A percentile compares a stretch with the other conserved stretches of the same genome.
phyloP scores from a whole-genome alignment of 2,113 vertebrate genomes.

The Phaetusa simplex region DNA sequence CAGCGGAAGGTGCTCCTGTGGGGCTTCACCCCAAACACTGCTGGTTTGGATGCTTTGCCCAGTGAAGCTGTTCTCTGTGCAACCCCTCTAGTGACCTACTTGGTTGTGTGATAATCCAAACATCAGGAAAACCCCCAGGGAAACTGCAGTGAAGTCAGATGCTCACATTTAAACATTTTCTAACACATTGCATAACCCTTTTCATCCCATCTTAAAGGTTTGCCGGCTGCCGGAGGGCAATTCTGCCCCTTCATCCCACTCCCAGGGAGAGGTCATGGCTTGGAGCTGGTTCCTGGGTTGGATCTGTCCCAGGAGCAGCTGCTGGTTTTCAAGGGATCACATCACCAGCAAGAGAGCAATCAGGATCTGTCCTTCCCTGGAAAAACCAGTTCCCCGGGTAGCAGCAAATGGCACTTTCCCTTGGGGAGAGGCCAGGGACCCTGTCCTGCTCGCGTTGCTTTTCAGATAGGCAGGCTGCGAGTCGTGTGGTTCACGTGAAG shows the following conservation, averaged over 20 bases:
- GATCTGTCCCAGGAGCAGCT: neutral
- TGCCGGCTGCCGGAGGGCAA: neutral
- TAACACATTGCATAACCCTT: neutral
- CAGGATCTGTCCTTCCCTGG: neutral
- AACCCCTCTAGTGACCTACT: neutral
- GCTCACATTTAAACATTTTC: neutral
- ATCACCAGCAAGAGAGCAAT: neutral
- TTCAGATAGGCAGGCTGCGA: slow-evolving; percentile 21
- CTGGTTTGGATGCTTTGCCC: neutral
- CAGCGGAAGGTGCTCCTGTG: neutral
- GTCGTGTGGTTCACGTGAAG: neutral
- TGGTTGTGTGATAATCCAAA: neutral
- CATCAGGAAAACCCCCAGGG: neutral
- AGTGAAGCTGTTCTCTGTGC: neutral
- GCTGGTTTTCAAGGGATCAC: neutral
- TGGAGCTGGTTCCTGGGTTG: neutral
- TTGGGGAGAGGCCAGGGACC: neutral
- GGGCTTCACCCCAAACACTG: neutral
- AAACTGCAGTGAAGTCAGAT: neutral
- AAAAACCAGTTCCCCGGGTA: neutral
- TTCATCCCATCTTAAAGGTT: neutral
- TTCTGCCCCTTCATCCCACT: neutral
- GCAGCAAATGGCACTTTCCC: neutral
- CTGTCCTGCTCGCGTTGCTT: neutral
- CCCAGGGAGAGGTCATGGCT: neutral